Conservation (phyloP, 2,888 invertebrate genomes). For the Osmoderma eremita region DNA sequence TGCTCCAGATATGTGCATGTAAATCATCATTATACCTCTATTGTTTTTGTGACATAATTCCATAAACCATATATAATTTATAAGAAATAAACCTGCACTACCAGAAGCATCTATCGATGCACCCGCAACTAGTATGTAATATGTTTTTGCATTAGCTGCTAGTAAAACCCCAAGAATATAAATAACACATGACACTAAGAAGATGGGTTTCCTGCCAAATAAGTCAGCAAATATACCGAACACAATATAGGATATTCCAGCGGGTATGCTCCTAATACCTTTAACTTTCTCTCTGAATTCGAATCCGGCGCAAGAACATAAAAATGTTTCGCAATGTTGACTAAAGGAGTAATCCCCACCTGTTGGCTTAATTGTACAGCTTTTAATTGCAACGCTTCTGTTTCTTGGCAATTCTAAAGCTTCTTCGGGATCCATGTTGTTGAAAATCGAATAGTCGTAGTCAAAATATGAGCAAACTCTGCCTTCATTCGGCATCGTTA, state of each 20-base stretch:
- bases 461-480: conserved; percentile 25
- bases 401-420: conserved; percentile 17
- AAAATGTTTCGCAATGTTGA: conserved; percentile 3
- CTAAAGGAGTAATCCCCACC: neutral
- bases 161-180: conserved; percentile 11
- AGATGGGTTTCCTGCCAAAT: conserved; percentile 33
- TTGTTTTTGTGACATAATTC: conserved; percentile 23
- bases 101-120: conserved; percentile 15
- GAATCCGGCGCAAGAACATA: conserved; percentile 23
- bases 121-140: neutral
- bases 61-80: conserved; percentile 33
- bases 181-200: conserved; percentile 2
- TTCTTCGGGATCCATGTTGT: conserved; percentile 22
- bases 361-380: conserved; percentile 10
- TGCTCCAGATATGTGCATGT: conserved; percentile 12
- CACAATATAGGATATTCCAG: neutral
- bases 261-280: neutral
- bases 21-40: conserved; percentile 24
- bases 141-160: neutral
- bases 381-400: conserved; percentile 6
- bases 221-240: conserved; percentile 31
- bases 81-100: conserved; percentile 7
- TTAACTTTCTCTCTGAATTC: conserved; percentile 1
- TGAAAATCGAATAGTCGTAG: conserved; percentile 24
- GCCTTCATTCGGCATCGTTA: conserved; percentile 23